Conservation (phyloP, 92 coral and sea anemone species). For the Epizoanthus stellaris region DNA sequence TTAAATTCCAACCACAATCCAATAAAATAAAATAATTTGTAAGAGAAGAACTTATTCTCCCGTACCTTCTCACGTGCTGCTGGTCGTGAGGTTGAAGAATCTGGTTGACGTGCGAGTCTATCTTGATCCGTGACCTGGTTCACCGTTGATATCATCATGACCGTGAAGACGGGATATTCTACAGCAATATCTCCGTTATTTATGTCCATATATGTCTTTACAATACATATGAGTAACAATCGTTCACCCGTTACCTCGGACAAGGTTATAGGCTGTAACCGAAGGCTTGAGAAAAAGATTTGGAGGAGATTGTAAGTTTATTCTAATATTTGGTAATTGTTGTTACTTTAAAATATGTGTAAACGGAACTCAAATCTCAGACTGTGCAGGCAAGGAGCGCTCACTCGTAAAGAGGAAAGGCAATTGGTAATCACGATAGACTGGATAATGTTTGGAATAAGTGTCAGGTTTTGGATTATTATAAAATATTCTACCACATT, state of each 20-base stretch:
- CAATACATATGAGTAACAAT: not conserved
- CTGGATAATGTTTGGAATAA: too few species aligned
- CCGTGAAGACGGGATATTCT: not conserved
- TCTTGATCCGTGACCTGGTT: conserved; percentile 37
- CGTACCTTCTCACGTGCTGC: not conserved
- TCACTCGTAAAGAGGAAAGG: too few species aligned
- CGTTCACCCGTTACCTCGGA: not conserved
- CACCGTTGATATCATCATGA: conserved; percentile 22
- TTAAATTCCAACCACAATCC: not conserved
- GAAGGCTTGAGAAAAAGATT: too few species aligned
- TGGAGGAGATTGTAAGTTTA: too few species aligned
- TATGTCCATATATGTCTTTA: not conserved
- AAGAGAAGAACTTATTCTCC: not conserved
- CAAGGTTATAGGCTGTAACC: too few species aligned
- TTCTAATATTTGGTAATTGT: too few species aligned
- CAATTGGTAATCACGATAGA: too few species aligned
- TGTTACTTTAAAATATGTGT: too few species aligned
- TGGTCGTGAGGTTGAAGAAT: not conserved
- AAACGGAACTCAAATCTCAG: too few species aligned
- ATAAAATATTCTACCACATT: too few species aligned
- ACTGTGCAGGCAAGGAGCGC: too few species aligned
- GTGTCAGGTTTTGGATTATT: too few species aligned
- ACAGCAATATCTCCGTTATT: not conserved
- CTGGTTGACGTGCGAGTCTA: not conserved
- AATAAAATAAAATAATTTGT: not conserved